These are phyloP conservation scores for Neoaliturus tenellus DNA, from an alignment of 2,888 invertebrate species.

Conservation along the genomic window DNA sequence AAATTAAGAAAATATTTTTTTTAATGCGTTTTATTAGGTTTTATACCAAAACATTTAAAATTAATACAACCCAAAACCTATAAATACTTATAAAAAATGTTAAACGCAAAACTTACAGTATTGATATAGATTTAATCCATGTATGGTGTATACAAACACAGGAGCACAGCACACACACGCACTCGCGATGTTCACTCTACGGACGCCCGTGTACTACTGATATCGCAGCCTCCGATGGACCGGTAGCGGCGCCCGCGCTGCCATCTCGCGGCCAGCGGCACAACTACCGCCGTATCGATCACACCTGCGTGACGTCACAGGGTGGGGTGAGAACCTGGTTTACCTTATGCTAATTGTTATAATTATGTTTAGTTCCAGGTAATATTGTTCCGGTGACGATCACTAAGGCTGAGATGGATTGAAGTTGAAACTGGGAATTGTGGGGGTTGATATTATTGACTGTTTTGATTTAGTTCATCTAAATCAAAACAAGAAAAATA, in stretches of 20 bases:
- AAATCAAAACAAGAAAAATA: too few species aligned
- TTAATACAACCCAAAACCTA: too few species aligned
- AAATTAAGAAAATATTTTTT: too few species aligned
- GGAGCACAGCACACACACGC: background rate
- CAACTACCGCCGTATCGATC: background rate
- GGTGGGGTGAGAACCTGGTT: conserved; percentile 46
- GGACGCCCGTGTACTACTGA: conserved; percentile 17
- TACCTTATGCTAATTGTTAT: conserved; percentile 52
- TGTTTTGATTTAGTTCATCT: too few species aligned
- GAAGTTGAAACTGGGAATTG: background rate
- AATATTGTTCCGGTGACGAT: background rate
- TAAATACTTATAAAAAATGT: too few species aligned
- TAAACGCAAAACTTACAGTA: too few species aligned
- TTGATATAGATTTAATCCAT: background rate
- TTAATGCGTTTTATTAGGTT: too few species aligned
- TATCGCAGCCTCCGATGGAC: conserved; percentile 24
- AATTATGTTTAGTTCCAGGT: conserved; percentile 34
- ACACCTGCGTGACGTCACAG: conserved; percentile 23
- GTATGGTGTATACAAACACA: conserved; percentile 26
- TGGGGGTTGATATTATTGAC: too few species aligned
- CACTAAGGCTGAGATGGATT: background rate
- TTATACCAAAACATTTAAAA: too few species aligned
- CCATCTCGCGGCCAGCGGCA: background rate
- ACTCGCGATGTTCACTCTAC: background rate
- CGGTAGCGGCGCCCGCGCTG: background rate